Evolutionary conservation across 1,140 invertebrate species (phyloP), one percentile per base, ranked within the genome.

Genomic region (Dinothrombium tinctorium): DNA sequence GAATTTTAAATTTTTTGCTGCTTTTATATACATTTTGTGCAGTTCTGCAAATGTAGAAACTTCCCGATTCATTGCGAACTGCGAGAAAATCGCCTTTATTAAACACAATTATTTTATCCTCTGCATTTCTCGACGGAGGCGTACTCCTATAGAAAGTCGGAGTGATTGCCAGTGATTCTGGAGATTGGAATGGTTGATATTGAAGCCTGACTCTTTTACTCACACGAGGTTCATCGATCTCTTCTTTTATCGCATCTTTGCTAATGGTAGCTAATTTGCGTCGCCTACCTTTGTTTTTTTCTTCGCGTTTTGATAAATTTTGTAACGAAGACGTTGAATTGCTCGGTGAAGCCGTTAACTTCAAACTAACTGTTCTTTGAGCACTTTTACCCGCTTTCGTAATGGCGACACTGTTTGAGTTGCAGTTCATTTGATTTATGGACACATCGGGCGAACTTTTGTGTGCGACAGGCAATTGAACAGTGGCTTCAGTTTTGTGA

Each of bases 21-120:
- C 70, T 71, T 56, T 75, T 77, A 56, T 80, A 84, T 40, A 90
- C 76, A 62, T 87, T 86, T 62, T 87, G 81, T 58, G 76, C 70
- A 4, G 79, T 71, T 59, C 84, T 79, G 56, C 83, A 90, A 29
- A 90, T 68, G 56, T 79, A 90, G 59, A 87, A 87, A 33, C 76
- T 72, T 32, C 76, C 58, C 49, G 53, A 53, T 3, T 75, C 72
- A 59, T 86, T 87, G 48, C 83, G 66, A 1, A 87, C 79, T 20
- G 81, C 82, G 48, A 90, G 60, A 62, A 84, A 87, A 61, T 83
- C 53, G 32, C 56, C 57, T 47, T 60, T 63, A 45, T 61, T 56
- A 42, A 62, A 56, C 7, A 62, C 45, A 53, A 79, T 76, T 20
- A 81, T 68, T 57, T 81, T 81, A 41, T 83, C 78, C 51, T 81